Percentiles rank a stretch among this genome's conserved stretches.
Evolutionary conservation across 2,797 vertebrate species (phyloP).

Genomic region (Bovichtus diacanthus): DNA sequence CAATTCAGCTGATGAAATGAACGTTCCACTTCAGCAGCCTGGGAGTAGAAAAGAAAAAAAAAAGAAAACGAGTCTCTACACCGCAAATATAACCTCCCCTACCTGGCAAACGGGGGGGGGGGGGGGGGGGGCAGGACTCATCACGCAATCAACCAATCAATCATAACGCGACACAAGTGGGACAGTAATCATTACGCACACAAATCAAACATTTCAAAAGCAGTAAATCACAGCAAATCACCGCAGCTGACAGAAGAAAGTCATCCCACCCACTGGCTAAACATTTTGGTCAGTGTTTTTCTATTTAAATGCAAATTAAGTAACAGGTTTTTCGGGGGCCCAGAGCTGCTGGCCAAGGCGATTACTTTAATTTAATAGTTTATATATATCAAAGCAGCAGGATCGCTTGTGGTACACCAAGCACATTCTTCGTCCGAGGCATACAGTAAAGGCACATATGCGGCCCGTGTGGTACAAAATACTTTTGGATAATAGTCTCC

Average conservation of each 20-base stretch:
- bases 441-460: conserved; percentile 7
- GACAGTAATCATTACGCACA: conserved; percentile 44
- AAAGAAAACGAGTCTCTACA: conserved; percentile 25
- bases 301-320: conserved; percentile 84
- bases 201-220: conserved; percentile 65
- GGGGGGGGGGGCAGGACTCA: conserved; percentile 5
- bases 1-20: conserved; percentile 64
- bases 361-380: conserved; percentile 74
- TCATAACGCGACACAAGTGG: conserved; percentile 54
- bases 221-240: conserved; percentile 65
- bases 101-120: conserved; percentile 18
- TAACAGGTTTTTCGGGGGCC: conserved; percentile 45
- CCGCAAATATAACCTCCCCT: conserved; percentile 28
- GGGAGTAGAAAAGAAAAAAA: not conserved
- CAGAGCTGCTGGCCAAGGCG: conserved; percentile 30
- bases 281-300: conserved; percentile 69
- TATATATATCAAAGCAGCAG: conserved; percentile 38
- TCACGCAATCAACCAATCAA: conserved; percentile 57
- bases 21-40: conserved; percentile 59
- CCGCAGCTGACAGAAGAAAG: conserved; percentile 46
- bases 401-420: conserved; percentile 2
- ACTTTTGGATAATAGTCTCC: not conserved
- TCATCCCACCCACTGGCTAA: conserved; percentile 45
- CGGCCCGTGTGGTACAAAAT: not conserved
- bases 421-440: not conserved